Base-by-base conservation (phyloP, 2,888 invertebrate genomes). In the Pseudococcus viburni region DNA sequence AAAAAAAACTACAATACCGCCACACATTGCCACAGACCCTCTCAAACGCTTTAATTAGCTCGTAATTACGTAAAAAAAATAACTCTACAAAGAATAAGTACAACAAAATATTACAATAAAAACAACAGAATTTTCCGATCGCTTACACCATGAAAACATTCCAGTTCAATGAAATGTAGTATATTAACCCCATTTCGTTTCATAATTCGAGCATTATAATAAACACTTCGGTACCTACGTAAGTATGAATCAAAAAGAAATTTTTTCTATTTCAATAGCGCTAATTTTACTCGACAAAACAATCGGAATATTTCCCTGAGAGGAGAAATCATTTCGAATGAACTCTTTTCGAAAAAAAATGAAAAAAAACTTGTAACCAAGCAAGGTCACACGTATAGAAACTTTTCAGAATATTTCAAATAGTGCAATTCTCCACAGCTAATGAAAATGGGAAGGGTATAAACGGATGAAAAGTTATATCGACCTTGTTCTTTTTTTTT, bases 381-480 rank as follows among this genome's bases (percentile, higher is more conserved):
- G 26, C 80, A 73, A 73, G 80, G 80, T 80, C 26, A 33, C 26
- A 33, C 26, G 26, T 19, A 12, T 33, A 42, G 7, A 4, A 39
- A 42, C 46, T 42, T 80, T 80, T 80, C 9, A 42, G 15, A 80
- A 80, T 33, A 42, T 42, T 80, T 80, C 80, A 42, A 80, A 80
- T 42, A 42, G 7, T n/a, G 17, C 42, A 80, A 42, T 80, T 80
- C 42, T 80, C 15, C 80, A 80, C n/a, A 42, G 42, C n/a, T 42
- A 42, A 42, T 80, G 80, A 80, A 80, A 80, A 80, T 33, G 19
- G 15, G 80, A 42, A 80, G 80, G 80, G 46, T 80, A 73, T n/a
- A 80, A 26, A 42, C 73, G 26, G 33, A 26, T 80, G 42, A 80
- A 80, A 80, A 80, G 80, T 33, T n/a, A 42, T 19, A 19, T 42